phyloP scores from a whole-genome alignment of 2,888 invertebrate species.

The Hirtodrosophila histrioides region DNA sequence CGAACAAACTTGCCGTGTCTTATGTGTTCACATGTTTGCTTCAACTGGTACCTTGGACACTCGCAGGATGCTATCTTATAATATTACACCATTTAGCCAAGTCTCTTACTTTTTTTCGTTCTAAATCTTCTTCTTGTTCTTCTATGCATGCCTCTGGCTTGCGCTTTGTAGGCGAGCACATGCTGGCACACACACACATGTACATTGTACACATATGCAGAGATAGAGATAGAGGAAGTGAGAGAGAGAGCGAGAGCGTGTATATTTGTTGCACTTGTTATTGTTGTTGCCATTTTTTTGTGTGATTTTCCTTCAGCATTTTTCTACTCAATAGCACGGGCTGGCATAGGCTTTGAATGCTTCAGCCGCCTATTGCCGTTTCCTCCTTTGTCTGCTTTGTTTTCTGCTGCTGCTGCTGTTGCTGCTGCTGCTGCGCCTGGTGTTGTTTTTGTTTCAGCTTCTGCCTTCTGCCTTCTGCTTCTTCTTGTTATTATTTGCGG shows the following conservation, averaged over 20 bases:
- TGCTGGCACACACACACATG: constrained; percentile 9
- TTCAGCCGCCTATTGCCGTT: constrained; percentile 2
- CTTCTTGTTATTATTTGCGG: constrained; percentile 70
- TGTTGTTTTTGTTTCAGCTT: constrained; percentile 20
- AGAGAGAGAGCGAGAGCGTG: constrained; percentile 6
- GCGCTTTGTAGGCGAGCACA: neutral
- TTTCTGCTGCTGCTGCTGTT: constrained; percentile 15
- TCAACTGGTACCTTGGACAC: too few relatives aligned
- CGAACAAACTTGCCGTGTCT: too few relatives aligned
- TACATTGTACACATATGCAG: neutral
- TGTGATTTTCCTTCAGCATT: constrained; percentile 48
- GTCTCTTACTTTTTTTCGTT: too few relatives aligned
- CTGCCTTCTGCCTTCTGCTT: constrained; percentile 26
- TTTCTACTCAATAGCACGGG: constrained; percentile 67
- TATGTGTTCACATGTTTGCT: too few relatives aligned
- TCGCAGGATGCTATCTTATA: too few relatives aligned
- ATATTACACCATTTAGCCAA: neutral
- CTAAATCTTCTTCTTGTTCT: constrained; percentile 14
- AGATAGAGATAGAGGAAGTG: neutral
- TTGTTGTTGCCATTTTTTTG: constrained; percentile 10
- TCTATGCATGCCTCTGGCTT: constrained; percentile 30
- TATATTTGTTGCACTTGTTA: constrained; percentile 34
- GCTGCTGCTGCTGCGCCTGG: neutral
- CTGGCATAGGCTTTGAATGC: constrained; percentile 39
- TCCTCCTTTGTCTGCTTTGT: constrained; percentile 25